Evolutionary conservation across 1,140 invertebrate genomes (phyloP).

Genomic region (Thrips palmi): DNA sequence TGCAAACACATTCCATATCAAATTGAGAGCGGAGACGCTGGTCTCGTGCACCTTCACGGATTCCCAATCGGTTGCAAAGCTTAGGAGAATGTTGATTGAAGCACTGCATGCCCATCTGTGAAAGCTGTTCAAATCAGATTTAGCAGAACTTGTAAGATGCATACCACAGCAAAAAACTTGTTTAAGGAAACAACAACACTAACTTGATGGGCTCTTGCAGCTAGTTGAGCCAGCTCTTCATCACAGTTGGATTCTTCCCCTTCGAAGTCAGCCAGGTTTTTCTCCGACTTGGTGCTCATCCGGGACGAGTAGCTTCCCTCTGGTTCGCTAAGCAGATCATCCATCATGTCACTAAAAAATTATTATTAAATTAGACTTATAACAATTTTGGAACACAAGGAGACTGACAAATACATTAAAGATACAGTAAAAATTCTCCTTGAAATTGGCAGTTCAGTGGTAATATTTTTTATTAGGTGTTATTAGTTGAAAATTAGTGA

Average conservation of each 20-base stretch:
- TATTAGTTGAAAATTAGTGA: no score
- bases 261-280: constrained; percentile 87
- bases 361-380: background rate
- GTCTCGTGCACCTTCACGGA: background rate
- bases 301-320: constrained; percentile 69
- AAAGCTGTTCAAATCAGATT: no score
- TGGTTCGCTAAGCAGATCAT: constrained; percentile 49
- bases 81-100: no score
- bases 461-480: no score
- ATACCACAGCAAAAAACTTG: background rate
- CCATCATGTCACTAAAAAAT: constrained; percentile 22
- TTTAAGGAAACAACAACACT: constrained; percentile 6
- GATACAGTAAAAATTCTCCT: no score
- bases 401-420: constrained; percentile 7
- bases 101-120: no score
- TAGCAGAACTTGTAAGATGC: background rate
- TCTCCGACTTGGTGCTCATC: constrained; percentile 84
- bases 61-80: background rate
- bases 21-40: constrained; percentile 28
- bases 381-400: no score
- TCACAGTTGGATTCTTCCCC: constrained; percentile 78
- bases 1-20: constrained; percentile 61
- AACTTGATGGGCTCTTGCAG: constrained; percentile 30
- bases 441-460: no score
- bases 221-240: constrained; percentile 65